Evolutionary conservation across 2,797 vertebrate genomes (phyloP).

Genomic region (Aphelocoma californica): DNA sequence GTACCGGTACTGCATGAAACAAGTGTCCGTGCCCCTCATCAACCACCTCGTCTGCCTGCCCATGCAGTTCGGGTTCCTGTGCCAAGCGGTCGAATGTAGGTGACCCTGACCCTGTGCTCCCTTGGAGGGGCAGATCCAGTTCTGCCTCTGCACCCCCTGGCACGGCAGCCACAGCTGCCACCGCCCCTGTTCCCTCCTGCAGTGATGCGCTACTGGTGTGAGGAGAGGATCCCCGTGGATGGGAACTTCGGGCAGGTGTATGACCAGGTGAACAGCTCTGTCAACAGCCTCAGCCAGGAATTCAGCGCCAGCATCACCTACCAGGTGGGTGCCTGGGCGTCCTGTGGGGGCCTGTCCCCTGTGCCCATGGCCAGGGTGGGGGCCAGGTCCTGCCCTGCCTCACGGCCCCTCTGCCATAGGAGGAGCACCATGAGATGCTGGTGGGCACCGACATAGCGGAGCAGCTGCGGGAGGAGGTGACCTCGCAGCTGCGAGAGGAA

Average conservation of each 20-base stretch:
- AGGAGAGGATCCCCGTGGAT: constrained; percentile 75
- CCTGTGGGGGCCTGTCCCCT: background rate
- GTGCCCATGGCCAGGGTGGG: fast-evolving
- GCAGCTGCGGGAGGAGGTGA: constrained; percentile 72
- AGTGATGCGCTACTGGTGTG: constrained; percentile 76
- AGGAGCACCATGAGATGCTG: constrained; percentile 55
- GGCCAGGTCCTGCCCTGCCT: background rate
- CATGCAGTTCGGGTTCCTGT: constrained; percentile 87
- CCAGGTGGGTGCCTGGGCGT: constrained; percentile 61
- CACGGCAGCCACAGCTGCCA: fast-evolving
- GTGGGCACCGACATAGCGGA: constrained; percentile 55
- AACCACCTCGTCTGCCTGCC: constrained; percentile 85
- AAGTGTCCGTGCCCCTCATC: constrained; percentile 76
- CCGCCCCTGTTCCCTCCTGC: background rate
- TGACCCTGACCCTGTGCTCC: background rate
- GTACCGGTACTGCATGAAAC: constrained; percentile 71
- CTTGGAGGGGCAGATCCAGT: background rate
- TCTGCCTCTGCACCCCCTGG: background rate
- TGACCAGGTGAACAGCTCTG: constrained; percentile 78
- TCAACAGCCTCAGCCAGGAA: constrained; percentile 75
- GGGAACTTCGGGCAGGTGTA: constrained; percentile 83
- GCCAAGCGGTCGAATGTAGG: constrained; percentile 78
- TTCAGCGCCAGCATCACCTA: constrained; percentile 74
- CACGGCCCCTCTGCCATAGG: background rate
- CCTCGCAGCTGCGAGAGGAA: constrained; percentile 59